Percentiles rank a stretch among this genome's conserved stretches.
Evolutionary conservation across 2,888 invertebrate species (phyloP).

Genomic region (Acholoe squamosa): DNA sequence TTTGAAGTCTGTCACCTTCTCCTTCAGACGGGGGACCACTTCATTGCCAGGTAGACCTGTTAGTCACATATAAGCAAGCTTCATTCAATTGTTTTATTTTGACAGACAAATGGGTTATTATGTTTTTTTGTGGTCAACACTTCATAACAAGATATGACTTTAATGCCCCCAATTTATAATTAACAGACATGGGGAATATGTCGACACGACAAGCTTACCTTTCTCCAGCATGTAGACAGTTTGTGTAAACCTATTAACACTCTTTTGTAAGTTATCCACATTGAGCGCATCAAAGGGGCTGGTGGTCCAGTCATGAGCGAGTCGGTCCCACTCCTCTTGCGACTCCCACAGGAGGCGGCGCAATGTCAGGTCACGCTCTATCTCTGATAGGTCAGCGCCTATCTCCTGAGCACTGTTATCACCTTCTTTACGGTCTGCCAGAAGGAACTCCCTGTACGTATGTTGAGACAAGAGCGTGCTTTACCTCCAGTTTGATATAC

Average conservation of each 20-base stretch:
- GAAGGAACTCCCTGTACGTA: conserved; percentile 74
- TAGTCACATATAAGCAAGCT: background rate
- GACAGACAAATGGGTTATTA: no score
- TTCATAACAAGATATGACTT: no score
- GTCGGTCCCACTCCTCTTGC: conserved; percentile 81
- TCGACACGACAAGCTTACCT: conserved; percentile 72
- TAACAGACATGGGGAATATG: background rate
- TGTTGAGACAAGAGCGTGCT: background rate
- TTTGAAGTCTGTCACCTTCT: conserved; percentile 82
- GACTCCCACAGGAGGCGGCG: conserved; percentile 82
- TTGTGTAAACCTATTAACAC: conserved; percentile 82
- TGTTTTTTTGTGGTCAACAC: no score
- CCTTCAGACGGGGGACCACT: conserved; percentile 81
- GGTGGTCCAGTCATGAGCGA: conserved; percentile 81
- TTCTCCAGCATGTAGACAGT: conserved; percentile 84
- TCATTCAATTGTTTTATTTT: no score
- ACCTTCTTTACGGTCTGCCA: conserved; percentile 73
- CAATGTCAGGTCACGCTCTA: conserved; percentile 82
- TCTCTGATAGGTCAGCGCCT: conserved; percentile 81
- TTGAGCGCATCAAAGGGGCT: conserved; percentile 80
- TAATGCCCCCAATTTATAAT: background rate
- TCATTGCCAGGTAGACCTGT: conserved; percentile 82
- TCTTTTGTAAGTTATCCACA: conserved; percentile 82
- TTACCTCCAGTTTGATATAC: background rate
- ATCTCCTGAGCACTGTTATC: conserved; percentile 79